These are phyloP conservation scores for Callipepla squamata DNA, from an alignment of 2,113 vertebrate species.

Conservation along the genomic window DNA sequence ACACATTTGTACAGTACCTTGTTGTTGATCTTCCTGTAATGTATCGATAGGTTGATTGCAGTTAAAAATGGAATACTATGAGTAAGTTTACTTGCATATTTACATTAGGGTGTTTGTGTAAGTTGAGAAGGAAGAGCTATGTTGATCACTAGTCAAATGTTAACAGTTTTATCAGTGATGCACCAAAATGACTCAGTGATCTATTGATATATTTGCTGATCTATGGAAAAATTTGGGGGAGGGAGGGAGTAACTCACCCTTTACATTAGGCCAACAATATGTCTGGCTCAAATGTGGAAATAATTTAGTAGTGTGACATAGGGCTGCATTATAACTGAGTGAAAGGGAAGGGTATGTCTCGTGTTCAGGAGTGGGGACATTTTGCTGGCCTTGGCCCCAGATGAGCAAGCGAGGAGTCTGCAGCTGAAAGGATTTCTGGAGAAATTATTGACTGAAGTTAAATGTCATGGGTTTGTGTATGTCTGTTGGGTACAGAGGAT, in stretches of 20 bases:
- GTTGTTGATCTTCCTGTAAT: background rate
- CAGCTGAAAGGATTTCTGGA: background rate
- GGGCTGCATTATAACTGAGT: background rate
- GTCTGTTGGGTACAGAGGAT: background rate
- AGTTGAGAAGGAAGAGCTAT: background rate
- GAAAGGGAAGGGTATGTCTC: background rate
- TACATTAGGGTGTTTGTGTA: background rate
- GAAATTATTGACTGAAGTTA: background rate
- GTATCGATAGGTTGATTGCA: background rate
- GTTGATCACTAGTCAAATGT: background rate
- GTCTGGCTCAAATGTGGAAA: background rate
- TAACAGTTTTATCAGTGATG: background rate
- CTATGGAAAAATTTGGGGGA: background rate
- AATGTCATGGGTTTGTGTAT: background rate
- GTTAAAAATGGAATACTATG: background rate
- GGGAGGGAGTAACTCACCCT: background rate
- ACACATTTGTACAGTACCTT: background rate
- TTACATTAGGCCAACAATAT: background rate
- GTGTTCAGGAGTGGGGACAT: background rate
- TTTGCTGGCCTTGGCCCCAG: background rate
- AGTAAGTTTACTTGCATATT: background rate
- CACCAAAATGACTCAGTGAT: background rate
- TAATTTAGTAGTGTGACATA: background rate
- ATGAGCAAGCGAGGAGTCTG: background rate
- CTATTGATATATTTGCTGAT: background rate